Percentiles rank a stretch among this genome's conserved stretches.
phyloP scores from a whole-genome alignment of 2,888 invertebrate species.

The Drosophila cognata region DNA sequence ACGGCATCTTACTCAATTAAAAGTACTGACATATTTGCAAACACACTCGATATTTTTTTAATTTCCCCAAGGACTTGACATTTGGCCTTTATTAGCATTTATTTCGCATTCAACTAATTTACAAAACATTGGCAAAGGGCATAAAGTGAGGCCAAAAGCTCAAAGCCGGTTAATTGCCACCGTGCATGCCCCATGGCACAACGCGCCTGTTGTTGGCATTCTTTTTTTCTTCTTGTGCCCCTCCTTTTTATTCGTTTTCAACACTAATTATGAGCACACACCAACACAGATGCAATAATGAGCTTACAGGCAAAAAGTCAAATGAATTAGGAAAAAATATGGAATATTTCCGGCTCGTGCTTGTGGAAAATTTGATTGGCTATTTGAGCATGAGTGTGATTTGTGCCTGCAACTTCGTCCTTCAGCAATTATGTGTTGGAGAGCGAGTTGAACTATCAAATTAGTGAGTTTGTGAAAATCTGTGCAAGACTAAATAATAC shows the following conservation, averaged over 20 bases:
- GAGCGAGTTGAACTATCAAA: neutral
- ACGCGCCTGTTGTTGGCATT: slow-evolving; percentile 24
- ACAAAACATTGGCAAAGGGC: slow-evolving; percentile 54
- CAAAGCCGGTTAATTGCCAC: slow-evolving; percentile 58
- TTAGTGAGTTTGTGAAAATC: neutral
- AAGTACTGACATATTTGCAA: slow-evolving; percentile 16
- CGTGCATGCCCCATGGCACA: slow-evolving; percentile 47
- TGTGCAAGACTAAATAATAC: neutral
- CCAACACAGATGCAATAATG: slow-evolving; percentile 31
- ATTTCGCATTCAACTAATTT: slow-evolving; percentile 58
- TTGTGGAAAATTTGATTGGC: slow-evolving; percentile 8
- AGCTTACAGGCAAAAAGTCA: slow-evolving; percentile 32
- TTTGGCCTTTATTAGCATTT: slow-evolving; percentile 44
- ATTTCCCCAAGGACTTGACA: slow-evolving; percentile 31
- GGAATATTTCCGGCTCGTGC: slow-evolving; percentile 7
- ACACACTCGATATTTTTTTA: neutral
- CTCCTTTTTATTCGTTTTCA: slow-evolving; percentile 25
- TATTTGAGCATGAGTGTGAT: slow-evolving; percentile 9
- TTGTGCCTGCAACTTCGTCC: slow-evolving; percentile 5
- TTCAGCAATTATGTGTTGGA: neutral
- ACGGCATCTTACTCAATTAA: slow-evolving; percentile 27
- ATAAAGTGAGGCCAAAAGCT: slow-evolving; percentile 31
- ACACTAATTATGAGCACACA: slow-evolving; percentile 55
- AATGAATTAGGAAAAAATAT: slow-evolving; percentile 18
- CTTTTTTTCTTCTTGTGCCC: neutral